Percentiles rank a stretch among this genome's conserved stretches.
Conservation (phyloP, 2,797 vertebrate species). For the Anguilla megastoma region DNA sequence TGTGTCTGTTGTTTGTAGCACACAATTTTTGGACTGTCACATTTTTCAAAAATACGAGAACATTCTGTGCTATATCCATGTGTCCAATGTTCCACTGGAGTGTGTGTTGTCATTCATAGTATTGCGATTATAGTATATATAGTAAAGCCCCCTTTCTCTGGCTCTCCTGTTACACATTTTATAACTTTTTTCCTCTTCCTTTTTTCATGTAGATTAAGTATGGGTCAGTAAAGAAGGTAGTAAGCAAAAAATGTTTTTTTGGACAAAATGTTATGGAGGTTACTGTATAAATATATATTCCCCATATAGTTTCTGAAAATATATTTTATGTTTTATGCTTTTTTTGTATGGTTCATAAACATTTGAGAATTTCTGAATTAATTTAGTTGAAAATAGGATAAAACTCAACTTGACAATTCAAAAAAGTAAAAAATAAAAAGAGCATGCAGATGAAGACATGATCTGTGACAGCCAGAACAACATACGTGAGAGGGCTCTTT, state of each 20-base stretch:
- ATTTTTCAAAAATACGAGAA: not conserved
- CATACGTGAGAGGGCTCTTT: not conserved
- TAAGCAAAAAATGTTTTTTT: slow-evolving; percentile 39
- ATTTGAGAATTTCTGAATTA: not conserved
- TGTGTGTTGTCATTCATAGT: not conserved
- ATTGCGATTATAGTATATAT: not conserved
- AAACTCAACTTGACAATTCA: not conserved
- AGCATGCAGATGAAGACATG: not conserved
- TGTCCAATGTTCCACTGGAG: not conserved
- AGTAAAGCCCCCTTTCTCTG: not conserved
- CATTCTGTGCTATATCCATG: not conserved
- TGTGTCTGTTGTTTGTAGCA: not conserved
- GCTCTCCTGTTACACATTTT: not conserved
- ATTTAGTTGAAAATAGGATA: not conserved
- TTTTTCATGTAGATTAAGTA: slow-evolving; percentile 45
- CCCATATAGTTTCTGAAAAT: not conserved
- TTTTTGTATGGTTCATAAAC: too few species aligned
- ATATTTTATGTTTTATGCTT: too few species aligned
- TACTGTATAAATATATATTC: too few species aligned
- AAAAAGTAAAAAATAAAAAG: too few species aligned
- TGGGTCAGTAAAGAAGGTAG: slow-evolving; percentile 58
- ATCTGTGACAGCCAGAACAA: not conserved
- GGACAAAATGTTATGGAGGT: too few species aligned
- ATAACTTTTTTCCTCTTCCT: not conserved
- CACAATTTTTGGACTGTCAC: not conserved